phyloP scores from a whole-genome alignment of 2,113 vertebrate genomes.

The Corythoichthys intestinalis region DNA sequence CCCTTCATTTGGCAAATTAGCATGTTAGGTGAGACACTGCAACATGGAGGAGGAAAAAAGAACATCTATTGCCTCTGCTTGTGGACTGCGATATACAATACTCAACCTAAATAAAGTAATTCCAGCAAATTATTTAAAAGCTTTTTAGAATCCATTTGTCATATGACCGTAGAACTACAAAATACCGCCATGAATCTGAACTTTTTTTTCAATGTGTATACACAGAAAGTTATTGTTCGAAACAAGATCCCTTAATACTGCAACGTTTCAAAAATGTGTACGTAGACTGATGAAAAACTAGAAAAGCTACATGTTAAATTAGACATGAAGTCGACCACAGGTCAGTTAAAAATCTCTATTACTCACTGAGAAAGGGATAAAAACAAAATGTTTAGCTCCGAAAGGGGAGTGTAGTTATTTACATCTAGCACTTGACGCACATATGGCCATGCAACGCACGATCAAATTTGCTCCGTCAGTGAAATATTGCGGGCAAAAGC shows the following conservation, averaged over 20 bases:
- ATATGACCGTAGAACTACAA: neutral
- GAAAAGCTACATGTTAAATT: neutral
- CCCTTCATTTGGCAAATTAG: conserved; percentile 61
- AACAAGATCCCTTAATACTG: neutral
- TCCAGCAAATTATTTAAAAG: neutral
- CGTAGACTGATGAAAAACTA: neutral
- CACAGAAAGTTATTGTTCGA: too few relatives aligned
- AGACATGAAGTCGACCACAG: neutral
- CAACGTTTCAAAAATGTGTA: neutral
- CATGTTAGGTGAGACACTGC: conserved; percentile 49
- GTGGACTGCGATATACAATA: neutral
- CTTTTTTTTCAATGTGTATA: neutral
- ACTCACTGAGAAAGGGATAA: neutral
- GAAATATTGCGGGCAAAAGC: conserved; percentile 53
- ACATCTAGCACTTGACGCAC: conserved; percentile 5
- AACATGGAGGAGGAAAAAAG: conserved; percentile 23
- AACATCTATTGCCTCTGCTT: conserved; percentile 31
- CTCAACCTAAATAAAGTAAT: neutral
- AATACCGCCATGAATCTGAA: neutral
- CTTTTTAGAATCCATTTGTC: neutral
- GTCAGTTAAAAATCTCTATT: neutral
- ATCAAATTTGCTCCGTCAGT: conserved; percentile 54
- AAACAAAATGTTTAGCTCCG: neutral
- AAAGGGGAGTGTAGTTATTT: neutral
- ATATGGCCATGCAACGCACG: conserved; percentile 17